These are phyloP conservation scores for Hirtodrosophila histrioides DNA, from an alignment of 2,888 invertebrate genomes.

Conservation along the genomic window DNA sequence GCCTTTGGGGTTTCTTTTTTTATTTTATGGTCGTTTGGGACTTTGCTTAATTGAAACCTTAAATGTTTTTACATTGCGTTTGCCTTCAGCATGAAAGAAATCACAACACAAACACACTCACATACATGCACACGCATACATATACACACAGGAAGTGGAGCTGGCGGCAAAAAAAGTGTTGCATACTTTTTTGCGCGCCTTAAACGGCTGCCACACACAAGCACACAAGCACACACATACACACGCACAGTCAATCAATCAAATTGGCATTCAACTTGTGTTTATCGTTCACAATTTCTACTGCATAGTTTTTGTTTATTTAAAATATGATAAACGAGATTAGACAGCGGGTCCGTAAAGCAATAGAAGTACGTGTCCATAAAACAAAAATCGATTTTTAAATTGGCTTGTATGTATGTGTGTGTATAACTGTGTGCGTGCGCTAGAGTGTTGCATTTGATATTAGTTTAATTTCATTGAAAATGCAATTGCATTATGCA, in stretches of 20 bases:
- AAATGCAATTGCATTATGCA: not conserved
- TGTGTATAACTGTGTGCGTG: no score
- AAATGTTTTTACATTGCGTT: conserved; percentile 70
- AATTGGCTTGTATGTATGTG: no score
- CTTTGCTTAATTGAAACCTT: conserved; percentile 77
- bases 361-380: conserved; percentile 13
- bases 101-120: conserved; percentile 19
- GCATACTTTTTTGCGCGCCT: conserved; percentile 20
- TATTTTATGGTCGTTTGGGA: conserved; percentile 46
- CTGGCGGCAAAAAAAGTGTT: conserved; percentile 27
- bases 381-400: conserved; percentile 3
- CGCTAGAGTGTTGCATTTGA: not conserved
- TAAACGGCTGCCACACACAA: conserved; percentile 5
- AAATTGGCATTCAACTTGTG: conserved; percentile 56
- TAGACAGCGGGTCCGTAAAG: not conserved
- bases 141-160: conserved; percentile 12
- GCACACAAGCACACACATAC: conserved; percentile 7
- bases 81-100: conserved; percentile 46
- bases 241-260: conserved; percentile 54
- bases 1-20: conserved; percentile 37
- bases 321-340: conserved; percentile 16
- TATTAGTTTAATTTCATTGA: conserved; percentile 24
- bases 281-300: conserved; percentile 14
- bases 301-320: conserved; percentile 24
- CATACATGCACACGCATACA: conserved; percentile 16